Evolutionary conservation across 2,797 vertebrate species (phyloP), one percentile per base, ranked within the genome.

Genomic region (Pyrocephalus nanus): DNA sequence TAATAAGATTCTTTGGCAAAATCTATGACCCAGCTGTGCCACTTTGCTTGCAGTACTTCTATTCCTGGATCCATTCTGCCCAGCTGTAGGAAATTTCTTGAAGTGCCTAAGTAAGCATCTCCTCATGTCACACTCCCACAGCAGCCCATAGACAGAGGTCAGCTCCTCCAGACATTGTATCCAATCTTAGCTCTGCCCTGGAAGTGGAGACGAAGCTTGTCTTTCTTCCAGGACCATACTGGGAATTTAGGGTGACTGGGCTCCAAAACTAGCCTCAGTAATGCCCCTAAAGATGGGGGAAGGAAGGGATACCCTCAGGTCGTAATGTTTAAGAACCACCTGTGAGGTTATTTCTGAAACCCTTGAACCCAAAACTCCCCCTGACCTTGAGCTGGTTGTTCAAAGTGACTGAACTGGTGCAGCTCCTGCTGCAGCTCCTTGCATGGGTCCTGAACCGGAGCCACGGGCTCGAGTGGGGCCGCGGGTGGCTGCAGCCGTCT

Each of bases 1-100:
- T 57, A 95, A 90, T 83, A 88, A 92, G 50, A 73, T 83, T 88
- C 87, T 77, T 93, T 95, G 93, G 87, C 85, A 92, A 91, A 92
- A 91, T 21, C 66, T 42, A 11, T 71, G 60, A 73, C 40, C 54
- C 71, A 93, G 83, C 74, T 88, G 86, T 93, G 84, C 64, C 93
- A 71, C 90, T 93, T 90, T 75, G 48, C 76, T 88, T 76, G 70
- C 22, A 75, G 55, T 79, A 57, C 29, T 76, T 89, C 64, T 87
- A 25, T 64, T 90, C 60, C 90, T 85, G 74, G 43, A 79, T 84
- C 48, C 32, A 54, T 48, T 70, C 75, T 71, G 55, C 64, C 0
- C 0, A 92, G 61, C 55, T 36, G 75, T 38, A 90, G 69, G 78
- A 91, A 82, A 83, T 80, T 64, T 77, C 62, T 74, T 45, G 71